Conservation (phyloP, 2,888 invertebrate species). For the Aporophyla nigra region DNA sequence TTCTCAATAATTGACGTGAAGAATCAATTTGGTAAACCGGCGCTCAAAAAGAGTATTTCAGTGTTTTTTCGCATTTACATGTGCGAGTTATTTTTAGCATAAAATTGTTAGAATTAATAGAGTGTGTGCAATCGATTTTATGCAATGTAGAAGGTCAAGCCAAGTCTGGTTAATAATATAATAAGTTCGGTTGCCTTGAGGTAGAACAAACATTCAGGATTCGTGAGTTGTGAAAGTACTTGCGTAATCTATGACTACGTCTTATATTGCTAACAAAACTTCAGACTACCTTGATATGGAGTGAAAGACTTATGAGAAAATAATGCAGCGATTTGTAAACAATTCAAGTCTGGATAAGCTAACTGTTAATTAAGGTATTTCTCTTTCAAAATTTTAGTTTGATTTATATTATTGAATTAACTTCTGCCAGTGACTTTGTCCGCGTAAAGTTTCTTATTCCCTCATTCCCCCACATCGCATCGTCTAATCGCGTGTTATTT, state of each 20-base stretch:
- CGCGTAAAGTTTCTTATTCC: too few species aligned
- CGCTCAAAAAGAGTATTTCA: constrained; percentile 7
- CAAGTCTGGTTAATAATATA: constrained; percentile 19
- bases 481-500: too few species aligned
- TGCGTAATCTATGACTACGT: constrained; percentile 28
- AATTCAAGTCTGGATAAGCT: background rate
- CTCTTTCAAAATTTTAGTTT: background rate
- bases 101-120: constrained; percentile 44
- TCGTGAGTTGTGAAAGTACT: constrained; percentile 36
- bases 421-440: background rate
- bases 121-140: constrained; percentile 59
- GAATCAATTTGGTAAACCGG: constrained; percentile 34
- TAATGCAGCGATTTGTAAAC: background rate
- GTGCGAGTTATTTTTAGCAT: constrained; percentile 31
- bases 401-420: background rate
- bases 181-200: constrained; percentile 49
- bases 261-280: constrained; percentile 16
- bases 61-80: constrained; percentile 23
- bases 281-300: constrained; percentile 20
- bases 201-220: constrained; percentile 48
- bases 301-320: constrained; percentile 4
- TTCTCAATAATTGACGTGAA: constrained; percentile 19
- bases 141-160: constrained; percentile 54
- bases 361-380: too few species aligned
- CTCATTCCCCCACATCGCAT: too few species aligned